phyloP scores from a whole-genome alignment of 2,797 vertebrate species.

The Varecia variegata region DNA sequence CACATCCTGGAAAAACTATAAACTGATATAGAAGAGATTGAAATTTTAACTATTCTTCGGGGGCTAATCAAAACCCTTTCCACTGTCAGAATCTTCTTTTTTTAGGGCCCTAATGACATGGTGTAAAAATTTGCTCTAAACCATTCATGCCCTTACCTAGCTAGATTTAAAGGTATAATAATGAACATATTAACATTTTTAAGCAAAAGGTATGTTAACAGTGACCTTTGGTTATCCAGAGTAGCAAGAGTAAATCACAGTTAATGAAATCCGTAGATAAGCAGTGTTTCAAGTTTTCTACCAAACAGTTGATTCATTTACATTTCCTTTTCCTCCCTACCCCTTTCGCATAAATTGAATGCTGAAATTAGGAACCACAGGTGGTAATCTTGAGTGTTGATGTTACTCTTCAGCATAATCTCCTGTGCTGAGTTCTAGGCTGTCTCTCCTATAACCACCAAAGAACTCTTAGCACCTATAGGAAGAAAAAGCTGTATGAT shows the following conservation, averaged over 20 bases:
- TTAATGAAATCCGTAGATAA: conserved; percentile 46
- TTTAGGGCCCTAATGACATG: conserved; percentile 13
- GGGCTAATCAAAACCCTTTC: conserved; percentile 48
- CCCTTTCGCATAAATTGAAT: not conserved
- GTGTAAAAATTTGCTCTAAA: conserved; percentile 51
- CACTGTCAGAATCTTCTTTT: conserved; percentile 29
- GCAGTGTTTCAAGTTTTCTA: conserved; percentile 45
- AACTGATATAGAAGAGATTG: conserved; percentile 10
- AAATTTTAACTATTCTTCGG: conserved; percentile 43
- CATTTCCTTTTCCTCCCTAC: not conserved
- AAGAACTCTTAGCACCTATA: conserved; percentile 8
- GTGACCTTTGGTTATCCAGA: conserved; percentile 46
- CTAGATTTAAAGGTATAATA: conserved; percentile 50
- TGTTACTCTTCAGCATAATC: not conserved
- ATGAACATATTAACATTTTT: conserved; percentile 48
- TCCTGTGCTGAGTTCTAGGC: conserved; percentile 11
- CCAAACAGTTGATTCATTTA: not conserved
- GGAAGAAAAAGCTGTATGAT: not conserved
- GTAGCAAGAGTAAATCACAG: conserved; percentile 60
- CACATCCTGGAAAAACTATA: conserved; percentile 24
- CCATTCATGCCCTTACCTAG: conserved; percentile 30
- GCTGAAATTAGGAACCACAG: not conserved
- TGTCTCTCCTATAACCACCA: not conserved
- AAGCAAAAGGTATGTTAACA: conserved; percentile 43
- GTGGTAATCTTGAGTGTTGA: not conserved